phyloP scores from a whole-genome alignment of 2,113 vertebrate genomes.

The Perognathus longimembris region DNA sequence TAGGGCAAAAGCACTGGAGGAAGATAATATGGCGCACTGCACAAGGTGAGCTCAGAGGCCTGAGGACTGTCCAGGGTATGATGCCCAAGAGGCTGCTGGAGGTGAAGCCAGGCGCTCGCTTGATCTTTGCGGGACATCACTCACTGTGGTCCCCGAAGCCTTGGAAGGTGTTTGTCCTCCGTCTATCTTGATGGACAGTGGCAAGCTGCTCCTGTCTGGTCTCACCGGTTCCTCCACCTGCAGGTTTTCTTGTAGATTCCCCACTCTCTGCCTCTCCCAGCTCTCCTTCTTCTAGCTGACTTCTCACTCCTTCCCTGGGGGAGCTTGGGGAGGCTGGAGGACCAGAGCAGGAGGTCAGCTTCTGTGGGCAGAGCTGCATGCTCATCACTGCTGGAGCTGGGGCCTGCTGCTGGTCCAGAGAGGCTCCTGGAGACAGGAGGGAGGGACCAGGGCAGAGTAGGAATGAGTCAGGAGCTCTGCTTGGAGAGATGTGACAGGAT shows the following conservation, averaged over 20 bases:
- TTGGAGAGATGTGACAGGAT: not conserved
- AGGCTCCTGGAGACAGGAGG: not conserved
- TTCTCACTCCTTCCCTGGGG: not conserved
- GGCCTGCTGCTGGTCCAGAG: not conserved
- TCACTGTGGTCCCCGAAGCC: not conserved
- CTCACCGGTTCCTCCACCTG: not conserved
- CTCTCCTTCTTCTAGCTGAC: too few relatives aligned
- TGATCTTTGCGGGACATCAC: not conserved
- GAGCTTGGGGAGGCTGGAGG: not conserved
- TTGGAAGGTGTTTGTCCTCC: not conserved
- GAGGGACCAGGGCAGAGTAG: not conserved
- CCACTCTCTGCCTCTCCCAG: not conserved
- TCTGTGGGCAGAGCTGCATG: not conserved
- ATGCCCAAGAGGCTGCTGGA: not conserved
- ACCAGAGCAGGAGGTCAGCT: not conserved
- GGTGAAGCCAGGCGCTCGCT: not conserved
- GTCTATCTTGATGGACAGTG: not conserved
- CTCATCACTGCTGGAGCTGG: not conserved
- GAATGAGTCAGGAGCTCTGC: slow-evolving; percentile 52
- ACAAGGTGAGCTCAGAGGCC: not conserved
- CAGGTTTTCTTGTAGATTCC: not conserved
- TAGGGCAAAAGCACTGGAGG: not conserved
- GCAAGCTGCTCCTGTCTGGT: not conserved
- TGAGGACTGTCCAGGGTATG: not conserved
- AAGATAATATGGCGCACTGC: too few relatives aligned